These are phyloP conservation scores for Tapera naevia DNA, from an alignment of 2,797 vertebrate genomes.

Conservation along the genomic window DNA sequence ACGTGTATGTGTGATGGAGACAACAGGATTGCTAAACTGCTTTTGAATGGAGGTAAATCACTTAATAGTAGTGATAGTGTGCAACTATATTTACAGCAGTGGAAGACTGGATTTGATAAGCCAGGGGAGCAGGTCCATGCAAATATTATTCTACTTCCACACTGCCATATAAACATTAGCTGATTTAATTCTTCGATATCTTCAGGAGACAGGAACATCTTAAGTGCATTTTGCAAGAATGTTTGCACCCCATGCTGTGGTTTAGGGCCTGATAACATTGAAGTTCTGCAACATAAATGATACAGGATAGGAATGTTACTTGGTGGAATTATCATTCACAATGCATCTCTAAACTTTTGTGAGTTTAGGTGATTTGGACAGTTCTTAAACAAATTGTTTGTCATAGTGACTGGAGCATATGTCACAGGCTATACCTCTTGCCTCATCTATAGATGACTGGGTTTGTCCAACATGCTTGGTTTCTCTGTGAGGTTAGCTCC, in stretches of 20 bases:
- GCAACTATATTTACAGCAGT: neutral
- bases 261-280: neutral
- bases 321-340: fast-evolving
- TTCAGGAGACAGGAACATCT: neutral
- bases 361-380: neutral
- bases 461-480: neutral
- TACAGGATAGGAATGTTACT: neutral
- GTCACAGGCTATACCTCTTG: neutral
- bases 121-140: neutral
- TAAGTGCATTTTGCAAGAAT: neutral
- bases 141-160: neutral
- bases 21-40: neutral
- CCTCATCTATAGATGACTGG: too few relatives aligned
- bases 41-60: neutral
- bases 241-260: neutral
- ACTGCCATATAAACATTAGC: neutral
- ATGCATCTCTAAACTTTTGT: neutral
- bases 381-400: neutral
- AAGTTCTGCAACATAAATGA: neutral
- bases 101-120: neutral
- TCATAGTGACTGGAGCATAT: neutral
- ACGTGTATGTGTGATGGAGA: neutral
- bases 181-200: neutral
- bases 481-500: neutral
- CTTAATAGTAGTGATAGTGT: neutral